Conservation (phyloP, 2,113 vertebrate species). For the Cyanistes caeruleus region DNA sequence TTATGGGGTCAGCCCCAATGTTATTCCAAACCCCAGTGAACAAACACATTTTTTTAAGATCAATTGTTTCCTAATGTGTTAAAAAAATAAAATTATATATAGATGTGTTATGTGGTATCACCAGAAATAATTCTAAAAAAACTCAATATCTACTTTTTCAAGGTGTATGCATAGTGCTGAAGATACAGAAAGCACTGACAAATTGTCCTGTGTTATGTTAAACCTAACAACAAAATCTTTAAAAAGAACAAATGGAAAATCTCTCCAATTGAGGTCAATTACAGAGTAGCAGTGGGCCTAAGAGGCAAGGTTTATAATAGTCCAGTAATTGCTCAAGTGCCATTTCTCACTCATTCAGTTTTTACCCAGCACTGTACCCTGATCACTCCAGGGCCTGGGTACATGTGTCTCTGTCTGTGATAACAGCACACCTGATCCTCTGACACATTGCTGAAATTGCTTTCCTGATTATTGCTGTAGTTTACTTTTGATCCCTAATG, state of each 20-base stretch:
- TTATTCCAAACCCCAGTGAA: neutral
- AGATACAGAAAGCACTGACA: neutral
- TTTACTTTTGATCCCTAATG: constrained; percentile 56
- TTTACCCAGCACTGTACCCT: neutral
- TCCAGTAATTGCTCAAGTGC: neutral
- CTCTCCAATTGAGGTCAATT: constrained; percentile 15
- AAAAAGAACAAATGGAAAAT: neutral
- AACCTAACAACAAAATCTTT: neutral
- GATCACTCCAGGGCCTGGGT: fast-evolving
- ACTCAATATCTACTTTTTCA: neutral
- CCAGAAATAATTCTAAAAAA: neutral
- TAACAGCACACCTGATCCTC: neutral
- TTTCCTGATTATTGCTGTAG: constrained; percentile 45
- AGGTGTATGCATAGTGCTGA: neutral
- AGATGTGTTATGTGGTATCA: fast-evolving
- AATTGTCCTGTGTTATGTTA: neutral
- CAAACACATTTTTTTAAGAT: neutral
- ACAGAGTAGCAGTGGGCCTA: neutral
- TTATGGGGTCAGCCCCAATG: neutral
- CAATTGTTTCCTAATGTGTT: neutral
- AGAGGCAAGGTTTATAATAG: neutral
- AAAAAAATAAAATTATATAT: neutral
- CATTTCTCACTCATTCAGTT: constrained; percentile 23
- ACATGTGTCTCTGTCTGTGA: neutral
- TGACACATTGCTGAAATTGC: neutral